Percentiles rank a stretch among this genome's conserved stretches.
Conservation (phyloP, 2,888 invertebrate species). For the Synanthedon vespiformis region DNA sequence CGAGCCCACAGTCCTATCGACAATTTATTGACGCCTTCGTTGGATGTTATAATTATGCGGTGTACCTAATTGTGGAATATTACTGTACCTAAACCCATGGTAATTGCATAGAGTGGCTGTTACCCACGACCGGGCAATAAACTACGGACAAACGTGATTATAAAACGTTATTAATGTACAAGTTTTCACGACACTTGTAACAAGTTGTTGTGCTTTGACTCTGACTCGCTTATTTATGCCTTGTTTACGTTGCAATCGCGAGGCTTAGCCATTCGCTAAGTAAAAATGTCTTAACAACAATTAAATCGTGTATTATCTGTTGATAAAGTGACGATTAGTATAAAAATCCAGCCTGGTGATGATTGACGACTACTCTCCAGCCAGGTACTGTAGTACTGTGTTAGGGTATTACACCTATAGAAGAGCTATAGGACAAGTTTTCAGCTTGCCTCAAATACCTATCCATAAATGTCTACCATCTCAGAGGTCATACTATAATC, state of each 20-base stretch:
- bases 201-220: background rate
- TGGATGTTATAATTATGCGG: constrained; percentile 19
- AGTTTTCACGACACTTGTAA: background rate
- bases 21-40: constrained; percentile 28
- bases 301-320: too few relatives aligned
- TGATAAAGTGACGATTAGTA: too few relatives aligned
- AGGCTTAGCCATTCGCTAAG: too few relatives aligned
- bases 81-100: constrained; percentile 4
- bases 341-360: too few relatives aligned
- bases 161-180: background rate
- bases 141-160: background rate
- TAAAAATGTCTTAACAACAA: too few relatives aligned
- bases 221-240: background rate
- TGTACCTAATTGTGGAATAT: constrained; percentile 9
- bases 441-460: too few relatives aligned
- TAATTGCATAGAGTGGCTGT: constrained; percentile 3
- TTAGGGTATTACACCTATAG: too few relatives aligned
- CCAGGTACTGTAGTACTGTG: too few relatives aligned
- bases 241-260: background rate
- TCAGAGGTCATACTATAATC: too few relatives aligned
- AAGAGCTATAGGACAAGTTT: too few relatives aligned
- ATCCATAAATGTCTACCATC: too few relatives aligned
- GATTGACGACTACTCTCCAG: too few relatives aligned
- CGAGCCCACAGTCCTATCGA: constrained; percentile 14
- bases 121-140: constrained; percentile 1